These are phyloP conservation scores for Chaetodon auriga DNA, from an alignment of 2,113 vertebrate species.

Conservation along the genomic window DNA sequence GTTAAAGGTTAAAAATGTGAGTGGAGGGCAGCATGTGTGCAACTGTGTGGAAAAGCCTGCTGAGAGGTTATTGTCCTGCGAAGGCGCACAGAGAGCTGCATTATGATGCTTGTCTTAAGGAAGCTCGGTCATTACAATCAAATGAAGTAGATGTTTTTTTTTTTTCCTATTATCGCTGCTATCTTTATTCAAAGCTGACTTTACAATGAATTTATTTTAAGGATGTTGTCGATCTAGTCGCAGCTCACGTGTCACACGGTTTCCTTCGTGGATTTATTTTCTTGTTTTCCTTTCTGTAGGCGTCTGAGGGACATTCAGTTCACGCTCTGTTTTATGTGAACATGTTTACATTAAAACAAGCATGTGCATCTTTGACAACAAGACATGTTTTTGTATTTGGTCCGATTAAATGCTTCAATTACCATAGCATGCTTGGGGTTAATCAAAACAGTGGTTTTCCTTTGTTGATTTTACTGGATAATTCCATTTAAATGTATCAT, in stretches of 20 bases:
- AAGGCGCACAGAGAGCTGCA: slow-evolving; percentile 1
- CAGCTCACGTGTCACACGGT: not conserved
- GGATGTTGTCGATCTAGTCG: not conserved
- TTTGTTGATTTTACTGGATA: not conserved
- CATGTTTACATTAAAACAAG: slow-evolving; percentile 55
- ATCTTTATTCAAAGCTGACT: not conserved
- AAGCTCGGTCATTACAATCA: slow-evolving; percentile 14
- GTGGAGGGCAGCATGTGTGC: slow-evolving; percentile 67
- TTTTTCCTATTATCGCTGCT: not conserved
- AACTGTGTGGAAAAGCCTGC: slow-evolving; percentile 77
- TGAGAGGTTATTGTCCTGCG: slow-evolving; percentile 72
- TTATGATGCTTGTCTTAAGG: slow-evolving; percentile 17
- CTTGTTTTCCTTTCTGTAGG: not conserved
- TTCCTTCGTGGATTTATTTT: not conserved
- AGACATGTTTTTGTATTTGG: slow-evolving; percentile 22
- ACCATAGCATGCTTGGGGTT: not conserved
- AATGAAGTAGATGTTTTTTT: not conserved
- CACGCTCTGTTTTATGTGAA: slow-evolving; percentile 13
- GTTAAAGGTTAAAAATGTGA: slow-evolving; percentile 77
- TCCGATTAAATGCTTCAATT: slow-evolving; percentile 3
- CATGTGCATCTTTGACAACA: slow-evolving; percentile 5
- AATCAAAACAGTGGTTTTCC: slow-evolving; percentile 18
- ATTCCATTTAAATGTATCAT: not conserved
- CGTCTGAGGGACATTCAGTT: not conserved
- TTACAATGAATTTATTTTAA: not conserved